These are phyloP conservation scores for Sebastes trivittatus DNA, from an alignment of 2,797 vertebrate species.

Conservation along the genomic window DNA sequence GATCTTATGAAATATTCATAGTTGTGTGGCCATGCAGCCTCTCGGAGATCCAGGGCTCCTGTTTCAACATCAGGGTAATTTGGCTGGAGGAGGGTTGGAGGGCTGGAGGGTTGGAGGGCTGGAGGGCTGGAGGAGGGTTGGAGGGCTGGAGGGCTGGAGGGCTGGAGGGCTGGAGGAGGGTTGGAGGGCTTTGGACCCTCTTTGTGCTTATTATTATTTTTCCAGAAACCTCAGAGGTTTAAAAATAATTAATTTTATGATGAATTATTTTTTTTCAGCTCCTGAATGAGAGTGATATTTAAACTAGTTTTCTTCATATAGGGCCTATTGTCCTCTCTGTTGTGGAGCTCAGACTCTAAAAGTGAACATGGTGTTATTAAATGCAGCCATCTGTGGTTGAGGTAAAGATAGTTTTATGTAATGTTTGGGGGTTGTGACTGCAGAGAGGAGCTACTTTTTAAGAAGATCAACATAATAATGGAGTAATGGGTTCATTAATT, in stretches of 20 bases:
- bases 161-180: slow-evolving; percentile 1
- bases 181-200: background rate
- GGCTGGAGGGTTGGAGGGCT: too few species aligned
- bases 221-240: background rate
- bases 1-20: slow-evolving; percentile 72
- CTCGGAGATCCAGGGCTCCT: slow-evolving; percentile 54
- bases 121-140: too few species aligned
- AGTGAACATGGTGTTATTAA: background rate
- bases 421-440: background rate
- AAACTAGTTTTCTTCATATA: background rate
- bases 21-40: slow-evolving; percentile 26
- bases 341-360: background rate
- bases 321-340: background rate
- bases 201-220: background rate
- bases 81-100: too few species aligned
- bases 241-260: background rate
- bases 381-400: too few species aligned
- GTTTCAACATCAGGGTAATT: slow-evolving; percentile 60
- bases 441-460: background rate
- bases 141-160: too few species aligned
- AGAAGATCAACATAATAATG: background rate
- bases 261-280: background rate
- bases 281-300: background rate
- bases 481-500: background rate
- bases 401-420: background rate